Evolutionary conservation across 2,888 invertebrate species (phyloP).

Genomic region (Habrosyne pyritoides): DNA sequence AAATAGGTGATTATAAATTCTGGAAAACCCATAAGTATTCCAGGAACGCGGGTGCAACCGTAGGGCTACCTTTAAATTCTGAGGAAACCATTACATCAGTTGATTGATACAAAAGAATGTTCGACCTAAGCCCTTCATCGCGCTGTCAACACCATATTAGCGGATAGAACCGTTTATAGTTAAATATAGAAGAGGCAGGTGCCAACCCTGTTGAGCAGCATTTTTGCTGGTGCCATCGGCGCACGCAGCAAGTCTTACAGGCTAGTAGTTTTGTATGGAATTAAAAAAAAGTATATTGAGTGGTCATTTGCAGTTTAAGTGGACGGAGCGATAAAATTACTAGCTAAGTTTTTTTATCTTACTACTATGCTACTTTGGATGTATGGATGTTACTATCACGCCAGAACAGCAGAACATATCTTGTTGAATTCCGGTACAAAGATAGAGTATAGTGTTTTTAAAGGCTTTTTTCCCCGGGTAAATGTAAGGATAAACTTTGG

Average conservation of each 20-base stretch:
- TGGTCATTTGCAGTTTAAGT: background rate
- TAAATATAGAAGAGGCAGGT: slow-evolving; percentile 44
- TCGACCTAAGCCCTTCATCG: slow-evolving; percentile 17
- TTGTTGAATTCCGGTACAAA: too few relatives aligned
- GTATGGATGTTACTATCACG: too few relatives aligned
- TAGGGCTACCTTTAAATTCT: background rate
- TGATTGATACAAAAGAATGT: background rate
- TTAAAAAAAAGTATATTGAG: background rate
- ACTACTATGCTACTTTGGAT: too few relatives aligned
- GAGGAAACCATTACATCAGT: slow-evolving; percentile 20
- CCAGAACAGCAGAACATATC: too few relatives aligned
- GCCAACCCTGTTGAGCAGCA: slow-evolving; percentile 41
- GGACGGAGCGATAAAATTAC: background rate
- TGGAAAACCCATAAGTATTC: background rate
- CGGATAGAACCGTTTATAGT: slow-evolving; percentile 40
- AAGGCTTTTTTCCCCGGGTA: too few relatives aligned
- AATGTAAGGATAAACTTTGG: too few relatives aligned
- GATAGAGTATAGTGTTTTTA: too few relatives aligned
- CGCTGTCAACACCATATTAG: slow-evolving; percentile 35
- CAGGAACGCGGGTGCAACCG: background rate
- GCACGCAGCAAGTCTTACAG: slow-evolving; percentile 9
- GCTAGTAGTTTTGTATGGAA: slow-evolving; percentile 8
- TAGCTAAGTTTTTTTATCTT: too few relatives aligned
- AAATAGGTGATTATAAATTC: too few relatives aligned
- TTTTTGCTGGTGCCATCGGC: slow-evolving; percentile 23